Base-by-base conservation (phyloP, 1,140 invertebrate genomes). In the Lethocerus indicus region DNA sequence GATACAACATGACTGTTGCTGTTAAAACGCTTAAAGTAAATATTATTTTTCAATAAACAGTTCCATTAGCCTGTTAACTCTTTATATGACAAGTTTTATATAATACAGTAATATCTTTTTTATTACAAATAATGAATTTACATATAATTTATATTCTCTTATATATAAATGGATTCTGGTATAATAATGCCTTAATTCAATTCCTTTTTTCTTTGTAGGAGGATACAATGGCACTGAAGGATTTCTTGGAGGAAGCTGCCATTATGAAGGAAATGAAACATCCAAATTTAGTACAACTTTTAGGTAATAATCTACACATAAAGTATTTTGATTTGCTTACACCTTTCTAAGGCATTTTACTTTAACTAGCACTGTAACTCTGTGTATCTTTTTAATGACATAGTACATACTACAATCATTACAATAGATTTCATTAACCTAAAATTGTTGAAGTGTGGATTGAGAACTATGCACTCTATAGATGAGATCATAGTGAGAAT, bases 201-300 rank as follows among this genome's bases (percentile, higher is more conserved):
- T 39, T 12, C 3, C 21, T 25, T 27, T 39, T 27, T 52, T 42
- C 26, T 3, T 29, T 62, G 9, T 56, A 83, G 75, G 95, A 99
- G 67, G 95, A 98, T 61, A 97, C 93, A 14, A 99, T 99, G 95
- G 92, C 92, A 2, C 69, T 98, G 36, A 96, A 98, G 69, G 96
- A 99, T 65, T 99, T 99, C 67, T 69, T 99, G 16, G 94, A 96
- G 64, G 96, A 99, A 69, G 96, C 96, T 5, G 80, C 87, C 47
- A 97, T 99, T 42, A 99, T 99, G 95, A 99, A 99, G 64, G 92
- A 96, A 68, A 95, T 99, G 89, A 92, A 94, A 61, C 96, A 99
- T 71, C 87, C 89, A 7, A 99, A 99, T 73, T 71, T 99, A 52
- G 94, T 99, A 46, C 92, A 98, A 69, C 71, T 99, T 50, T 75